A percentile compares a stretch with the other conserved stretches of the same genome.
phyloP scores from a whole-genome alignment of 1,140 invertebrate species.

The Drosophila quadrilineata region DNA sequence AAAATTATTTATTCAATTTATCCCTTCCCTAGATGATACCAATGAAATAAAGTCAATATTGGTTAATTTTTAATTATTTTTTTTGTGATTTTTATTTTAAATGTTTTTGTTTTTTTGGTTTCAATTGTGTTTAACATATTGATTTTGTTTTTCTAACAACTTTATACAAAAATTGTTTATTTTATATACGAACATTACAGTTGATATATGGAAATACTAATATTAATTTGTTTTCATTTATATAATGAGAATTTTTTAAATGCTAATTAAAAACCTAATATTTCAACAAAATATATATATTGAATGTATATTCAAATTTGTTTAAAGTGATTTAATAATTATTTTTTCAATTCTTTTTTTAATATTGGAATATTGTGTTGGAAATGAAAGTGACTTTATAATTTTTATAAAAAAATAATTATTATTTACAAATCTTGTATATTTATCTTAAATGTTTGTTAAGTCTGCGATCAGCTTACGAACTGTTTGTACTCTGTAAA shows the following conservation, averaged over 20 bases:
- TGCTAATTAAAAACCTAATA: conserved; percentile 27
- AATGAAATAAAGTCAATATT: not conserved
- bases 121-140: conserved; percentile 55
- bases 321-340: too few relatives aligned
- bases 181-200: conserved; percentile 41
- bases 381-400: not conserved
- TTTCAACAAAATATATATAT: conserved; percentile 32
- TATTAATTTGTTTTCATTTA: conserved; percentile 7
- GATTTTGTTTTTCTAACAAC: conserved; percentile 70
- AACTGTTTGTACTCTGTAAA: conserved; percentile 66
- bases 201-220: not conserved
- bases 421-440: conserved; percentile 12
- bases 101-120: conserved; percentile 58
- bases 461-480: conserved; percentile 35
- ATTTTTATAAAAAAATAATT: conserved; percentile 5
- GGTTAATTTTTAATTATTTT: conserved; percentile 16
- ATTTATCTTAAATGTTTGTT: conserved; percentile 17
- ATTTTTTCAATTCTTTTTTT: too few relatives aligned
- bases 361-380: not conserved
- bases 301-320: not conserved
- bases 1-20: not conserved
- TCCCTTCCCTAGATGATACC: not conserved
- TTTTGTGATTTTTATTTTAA: conserved; percentile 35
- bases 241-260: conserved; percentile 45
- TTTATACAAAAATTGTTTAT: conserved; percentile 66